These are phyloP conservation scores for Drosophila tropicalis DNA, from an alignment of 1,140 invertebrate genomes.

Conservation along the genomic window DNA sequence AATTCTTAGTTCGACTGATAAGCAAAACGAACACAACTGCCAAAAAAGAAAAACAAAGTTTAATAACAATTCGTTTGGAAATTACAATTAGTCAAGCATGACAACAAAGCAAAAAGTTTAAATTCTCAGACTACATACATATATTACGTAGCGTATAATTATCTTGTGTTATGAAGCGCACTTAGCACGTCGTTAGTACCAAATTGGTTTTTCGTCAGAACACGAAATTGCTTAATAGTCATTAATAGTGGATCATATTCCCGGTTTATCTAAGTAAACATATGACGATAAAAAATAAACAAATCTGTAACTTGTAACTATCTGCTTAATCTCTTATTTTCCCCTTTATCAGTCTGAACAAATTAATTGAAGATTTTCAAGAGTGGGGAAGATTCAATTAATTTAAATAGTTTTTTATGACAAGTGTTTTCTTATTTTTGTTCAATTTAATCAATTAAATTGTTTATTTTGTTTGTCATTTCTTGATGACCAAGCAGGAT, in stretches of 20 bases:
- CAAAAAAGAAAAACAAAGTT: background rate
- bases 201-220: constrained; percentile 19
- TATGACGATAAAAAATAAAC: too few species aligned
- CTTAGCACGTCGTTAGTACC: constrained; percentile 35
- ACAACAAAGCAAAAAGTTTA: constrained; percentile 1
- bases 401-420: constrained; percentile 33
- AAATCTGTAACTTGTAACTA: too few species aligned
- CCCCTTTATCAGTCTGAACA: background rate
- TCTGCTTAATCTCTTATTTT: too few species aligned
- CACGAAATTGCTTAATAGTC: background rate
- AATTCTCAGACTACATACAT: constrained; percentile 13
- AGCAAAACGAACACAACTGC: background rate
- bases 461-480: constrained; percentile 20
- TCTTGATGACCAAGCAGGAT: constrained; percentile 31
- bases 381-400: background rate
- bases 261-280: too few species aligned
- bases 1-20: background rate
- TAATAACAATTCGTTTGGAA: background rate
- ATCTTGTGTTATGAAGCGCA: constrained; percentile 3
- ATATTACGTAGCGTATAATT: background rate
- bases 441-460: constrained; percentile 12
- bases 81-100: constrained; percentile 3
- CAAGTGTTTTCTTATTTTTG: constrained; percentile 31
- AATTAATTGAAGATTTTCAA: background rate
- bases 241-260: background rate